phyloP scores from a whole-genome alignment of 1,140 invertebrate species.

The Homalodisca vitripennis region DNA sequence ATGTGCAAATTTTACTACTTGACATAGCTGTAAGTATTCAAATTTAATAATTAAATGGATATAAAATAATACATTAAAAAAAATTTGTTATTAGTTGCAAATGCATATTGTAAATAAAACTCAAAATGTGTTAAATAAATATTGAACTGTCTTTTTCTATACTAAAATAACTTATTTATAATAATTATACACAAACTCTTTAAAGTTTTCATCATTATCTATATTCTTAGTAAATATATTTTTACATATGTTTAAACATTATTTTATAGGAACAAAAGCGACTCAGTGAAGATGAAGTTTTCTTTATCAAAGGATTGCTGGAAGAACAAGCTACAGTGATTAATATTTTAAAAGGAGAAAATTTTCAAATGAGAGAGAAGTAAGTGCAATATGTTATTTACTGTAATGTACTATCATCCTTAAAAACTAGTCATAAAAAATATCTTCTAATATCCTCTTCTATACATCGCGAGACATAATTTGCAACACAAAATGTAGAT shows the following conservation, averaged over 20 bases:
- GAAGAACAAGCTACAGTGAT: conserved; percentile 6
- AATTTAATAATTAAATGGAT: too few species aligned
- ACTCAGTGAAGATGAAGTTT: neutral
- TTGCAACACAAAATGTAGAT: too few species aligned
- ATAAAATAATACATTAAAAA: too few species aligned
- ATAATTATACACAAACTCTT: neutral
- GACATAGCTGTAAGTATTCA: neutral
- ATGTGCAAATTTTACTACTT: neutral
- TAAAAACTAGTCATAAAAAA: too few species aligned
- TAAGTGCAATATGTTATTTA: neutral
- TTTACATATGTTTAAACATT: neutral
- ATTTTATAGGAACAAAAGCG: neutral
- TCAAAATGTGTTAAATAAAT: too few species aligned
- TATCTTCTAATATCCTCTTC: too few species aligned
- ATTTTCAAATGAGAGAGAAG: conserved; percentile 12
- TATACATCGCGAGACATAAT: too few species aligned
- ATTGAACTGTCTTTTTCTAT: too few species aligned
- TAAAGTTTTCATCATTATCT: neutral
- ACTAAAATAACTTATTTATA: too few species aligned
- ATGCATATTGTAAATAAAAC: too few species aligned
- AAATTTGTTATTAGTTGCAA: too few species aligned
- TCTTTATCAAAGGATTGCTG: neutral
- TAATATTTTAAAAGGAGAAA: conserved; percentile 5
- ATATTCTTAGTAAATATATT: neutral
- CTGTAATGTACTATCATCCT: too few species aligned